Conservation (phyloP, 1,140 invertebrate genomes). For the Aphaenogaster floridana region DNA sequence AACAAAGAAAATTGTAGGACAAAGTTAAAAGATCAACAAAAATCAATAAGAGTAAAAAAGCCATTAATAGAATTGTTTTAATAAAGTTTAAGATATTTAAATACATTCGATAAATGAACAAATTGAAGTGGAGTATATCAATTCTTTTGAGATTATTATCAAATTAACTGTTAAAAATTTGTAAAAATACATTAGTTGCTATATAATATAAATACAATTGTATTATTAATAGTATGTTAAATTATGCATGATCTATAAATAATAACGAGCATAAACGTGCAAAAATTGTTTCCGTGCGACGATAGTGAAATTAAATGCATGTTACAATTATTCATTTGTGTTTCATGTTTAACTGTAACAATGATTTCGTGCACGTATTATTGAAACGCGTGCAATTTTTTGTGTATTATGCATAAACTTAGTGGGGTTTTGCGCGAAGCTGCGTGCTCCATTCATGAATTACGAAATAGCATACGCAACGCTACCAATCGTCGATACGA, state of each 20-base stretch:
- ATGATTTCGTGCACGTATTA: slow-evolving; percentile 34
- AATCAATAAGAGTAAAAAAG: neutral
- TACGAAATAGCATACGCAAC: slow-evolving; percentile 48
- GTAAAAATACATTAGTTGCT: neutral
- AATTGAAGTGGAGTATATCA: neutral
- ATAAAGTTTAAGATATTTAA: neutral
- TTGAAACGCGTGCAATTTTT: slow-evolving; percentile 37
- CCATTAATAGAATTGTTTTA: neutral
- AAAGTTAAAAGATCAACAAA: neutral
- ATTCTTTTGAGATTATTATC: neutral
- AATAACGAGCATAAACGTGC: neutral
- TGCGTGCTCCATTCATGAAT: slow-evolving; percentile 63
- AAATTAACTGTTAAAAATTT: slow-evolving; percentile 6
- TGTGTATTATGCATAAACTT: slow-evolving; percentile 24
- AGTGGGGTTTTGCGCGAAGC: slow-evolving; percentile 20
- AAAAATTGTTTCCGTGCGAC: slow-evolving; percentile 1
- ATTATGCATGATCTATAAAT: slow-evolving; percentile 14
- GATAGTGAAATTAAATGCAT: slow-evolving; percentile 24
- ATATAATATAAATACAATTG: neutral
- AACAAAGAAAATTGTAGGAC: neutral
- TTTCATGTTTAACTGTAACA: slow-evolving; percentile 31
- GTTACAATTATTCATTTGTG: neutral
- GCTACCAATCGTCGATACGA: slow-evolving; percentile 66
- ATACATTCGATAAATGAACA: neutral
- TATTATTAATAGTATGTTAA: slow-evolving; percentile 3